These are phyloP conservation scores for Ageneiosus marmoratus DNA, from an alignment of 2,113 vertebrate species.

Conservation along the genomic window DNA sequence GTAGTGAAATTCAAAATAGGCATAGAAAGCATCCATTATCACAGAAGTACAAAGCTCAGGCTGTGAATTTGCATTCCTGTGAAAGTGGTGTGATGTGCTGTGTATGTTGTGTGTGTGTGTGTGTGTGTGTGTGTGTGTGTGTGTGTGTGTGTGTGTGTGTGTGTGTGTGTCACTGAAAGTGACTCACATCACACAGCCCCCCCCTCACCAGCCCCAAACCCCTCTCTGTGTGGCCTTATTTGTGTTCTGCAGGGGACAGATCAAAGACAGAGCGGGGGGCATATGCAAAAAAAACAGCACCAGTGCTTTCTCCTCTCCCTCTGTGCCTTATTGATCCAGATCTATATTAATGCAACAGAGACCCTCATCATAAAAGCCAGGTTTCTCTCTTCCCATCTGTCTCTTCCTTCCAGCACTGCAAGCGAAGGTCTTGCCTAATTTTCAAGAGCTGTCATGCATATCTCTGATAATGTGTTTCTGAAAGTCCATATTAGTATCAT, in stretches of 20 bases:
- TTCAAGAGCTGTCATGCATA: constrained; percentile 26
- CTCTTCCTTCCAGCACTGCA: constrained; percentile 15
- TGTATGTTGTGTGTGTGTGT: too few species aligned
- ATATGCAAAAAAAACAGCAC: constrained; percentile 55
- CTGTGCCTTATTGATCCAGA: constrained; percentile 41
- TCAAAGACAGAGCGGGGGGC: constrained; percentile 69
- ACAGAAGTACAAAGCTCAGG: background rate
- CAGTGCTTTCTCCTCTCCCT: constrained; percentile 46
- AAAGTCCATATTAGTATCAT: constrained; percentile 40
- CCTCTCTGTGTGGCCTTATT: constrained; percentile 54
- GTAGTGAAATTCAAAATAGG: background rate
- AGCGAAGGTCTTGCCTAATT: constrained; percentile 35
- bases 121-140: too few species aligned
- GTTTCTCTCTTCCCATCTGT: constrained; percentile 22
- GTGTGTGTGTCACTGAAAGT: constrained; percentile 32
- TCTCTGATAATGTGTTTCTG: constrained; percentile 39
- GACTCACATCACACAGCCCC: background rate
- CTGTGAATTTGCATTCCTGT: background rate
- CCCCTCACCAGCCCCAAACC: background rate
- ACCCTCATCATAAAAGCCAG: constrained; percentile 23
- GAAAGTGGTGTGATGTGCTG: background rate
- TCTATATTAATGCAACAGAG: constrained; percentile 40
- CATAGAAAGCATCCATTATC: background rate
- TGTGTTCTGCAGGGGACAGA: constrained; percentile 68
- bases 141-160: constrained; percentile 42